A percentile compares a stretch with the other conserved stretches of the same genome.
Evolutionary conservation across 2,113 vertebrate species (phyloP).

Genomic region (Ophiodon elongatus): DNA sequence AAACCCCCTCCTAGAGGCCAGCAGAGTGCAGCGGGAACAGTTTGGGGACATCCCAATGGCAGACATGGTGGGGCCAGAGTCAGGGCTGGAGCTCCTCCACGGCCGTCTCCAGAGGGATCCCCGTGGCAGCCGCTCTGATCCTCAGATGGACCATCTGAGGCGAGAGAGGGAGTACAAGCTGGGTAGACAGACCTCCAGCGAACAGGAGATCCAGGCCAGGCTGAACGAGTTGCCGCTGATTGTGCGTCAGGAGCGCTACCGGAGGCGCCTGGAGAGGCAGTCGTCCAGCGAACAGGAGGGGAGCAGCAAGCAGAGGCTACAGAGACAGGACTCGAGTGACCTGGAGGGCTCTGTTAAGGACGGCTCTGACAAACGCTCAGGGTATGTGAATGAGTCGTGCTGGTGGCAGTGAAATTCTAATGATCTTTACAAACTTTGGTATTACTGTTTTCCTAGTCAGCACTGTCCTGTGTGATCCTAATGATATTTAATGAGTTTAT

Average conservation of each 20-base stretch:
- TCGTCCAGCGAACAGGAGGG: conserved; percentile 88
- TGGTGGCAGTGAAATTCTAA: conserved; percentile 11
- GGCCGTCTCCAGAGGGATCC: conserved; percentile 84
- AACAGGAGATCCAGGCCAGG: conserved; percentile 87
- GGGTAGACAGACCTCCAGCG: conserved; percentile 85
- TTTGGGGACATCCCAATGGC: conserved; percentile 80
- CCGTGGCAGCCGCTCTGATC: conserved; percentile 85
- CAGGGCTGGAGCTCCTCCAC: conserved; percentile 82
- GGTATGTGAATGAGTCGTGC: conserved; percentile 66
- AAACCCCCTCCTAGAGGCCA: conserved; percentile 77
- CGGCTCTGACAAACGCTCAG: conserved; percentile 83
- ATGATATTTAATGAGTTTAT: conserved; percentile 22
- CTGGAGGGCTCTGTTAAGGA: conserved; percentile 87
- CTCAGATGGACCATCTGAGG: conserved; percentile 87
- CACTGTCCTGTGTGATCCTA: neutral
- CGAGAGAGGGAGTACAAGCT: conserved; percentile 84
- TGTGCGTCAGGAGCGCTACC: conserved; percentile 84
- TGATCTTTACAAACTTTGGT: conserved; percentile 22
- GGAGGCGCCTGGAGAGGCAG: conserved; percentile 86
- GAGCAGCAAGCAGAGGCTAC: conserved; percentile 84
- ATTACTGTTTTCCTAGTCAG: conserved; percentile 33
- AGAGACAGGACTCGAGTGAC: conserved; percentile 92
- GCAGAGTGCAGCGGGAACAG: conserved; percentile 77
- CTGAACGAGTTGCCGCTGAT: conserved; percentile 86
- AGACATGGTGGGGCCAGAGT: conserved; percentile 78